Base-by-base conservation (phyloP, 2,797 vertebrate genomes). In the Gymnodraco acuticeps region DNA sequence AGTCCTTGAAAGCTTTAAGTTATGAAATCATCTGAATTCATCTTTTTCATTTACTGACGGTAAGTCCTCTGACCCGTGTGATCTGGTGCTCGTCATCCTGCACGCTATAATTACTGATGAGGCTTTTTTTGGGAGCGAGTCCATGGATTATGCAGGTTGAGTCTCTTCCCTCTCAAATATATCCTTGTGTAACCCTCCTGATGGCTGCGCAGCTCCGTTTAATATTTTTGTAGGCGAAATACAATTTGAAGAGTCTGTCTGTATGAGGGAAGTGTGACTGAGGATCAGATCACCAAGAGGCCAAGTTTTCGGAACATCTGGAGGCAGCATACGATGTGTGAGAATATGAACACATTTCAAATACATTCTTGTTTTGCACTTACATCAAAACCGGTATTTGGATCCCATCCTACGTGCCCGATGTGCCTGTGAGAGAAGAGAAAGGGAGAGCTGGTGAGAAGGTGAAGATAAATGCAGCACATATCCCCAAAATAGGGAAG, bases 301-400 rank as follows among this genome's bases (percentile, higher is more conserved):
- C 50, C 13, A 46, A 3, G 50, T 68, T 78, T 75, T 56, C 45
- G 59, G 58, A 62, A 63, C 42, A 58, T 50, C 19, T 17, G 3
- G 38, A 62, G 31, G 47, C 66, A 68, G 74, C 17, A 20, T 53
- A 6, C 2, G 3, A 50, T 11, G 15, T 46, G 13, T 8, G 53
- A 53, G 11, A 61, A 58, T 0, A 14, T 45, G 45, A 74, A 76
- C 11, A 33, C 3, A 38, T 1, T 31, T 13, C 38, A 8, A 54
- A 33, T 12, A 17, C 12, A 53, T 27, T 56, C 74, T 75, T 27
- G 9, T 16, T 10, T 46, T 64, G 48, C 19, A 96, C 98, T 98
- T 95, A 99, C 98, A 92, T 99, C 98, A 94, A 99, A 99, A 82
- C 98, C 98, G 68, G 97, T 99, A 90, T 99, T 99, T 80, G 98